These are phyloP conservation scores for Drosophila leontia DNA, from an alignment of 1,140 invertebrate species.

Conservation along the genomic window DNA sequence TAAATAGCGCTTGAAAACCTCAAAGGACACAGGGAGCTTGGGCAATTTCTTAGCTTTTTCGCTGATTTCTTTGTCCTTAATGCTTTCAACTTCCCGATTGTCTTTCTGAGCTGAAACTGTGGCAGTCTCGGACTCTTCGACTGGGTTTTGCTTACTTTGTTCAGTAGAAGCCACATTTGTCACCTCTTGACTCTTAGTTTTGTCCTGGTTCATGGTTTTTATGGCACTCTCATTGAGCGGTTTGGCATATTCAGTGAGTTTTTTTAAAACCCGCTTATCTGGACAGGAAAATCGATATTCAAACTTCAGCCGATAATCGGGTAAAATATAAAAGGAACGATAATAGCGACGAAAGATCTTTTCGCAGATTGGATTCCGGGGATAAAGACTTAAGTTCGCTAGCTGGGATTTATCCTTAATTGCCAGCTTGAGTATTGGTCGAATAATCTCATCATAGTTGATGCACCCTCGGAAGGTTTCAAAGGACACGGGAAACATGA, in stretches of 20 bases:
- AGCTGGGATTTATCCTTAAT: background rate
- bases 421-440: conserved; percentile 9
- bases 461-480: conserved; percentile 32
- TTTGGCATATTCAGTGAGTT: conserved; percentile 1
- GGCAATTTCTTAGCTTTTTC: background rate
- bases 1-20: conserved; percentile 22
- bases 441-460: conserved; percentile 33
- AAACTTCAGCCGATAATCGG: conserved; percentile 3
- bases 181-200: background rate
- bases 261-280: conserved; percentile 1
- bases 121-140: too few relatives aligned
- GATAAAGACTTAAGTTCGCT: background rate
- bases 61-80: background rate
- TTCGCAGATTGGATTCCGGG: conserved; percentile 1
- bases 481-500: conserved; percentile 36
- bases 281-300: conserved; percentile 23
- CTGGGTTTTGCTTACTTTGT: background rate
- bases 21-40: conserved; percentile 12
- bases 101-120: background rate
- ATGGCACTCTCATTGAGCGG: conserved; percentile 21
- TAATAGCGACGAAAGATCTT: conserved; percentile 38
- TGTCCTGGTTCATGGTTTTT: background rate
- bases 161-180: background rate
- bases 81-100: too few relatives aligned
- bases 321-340: conserved; percentile 37